These are phyloP conservation scores for Liolophura sinensis DNA, from an alignment of 1,140 invertebrate genomes.

Conservation along the genomic window DNA sequence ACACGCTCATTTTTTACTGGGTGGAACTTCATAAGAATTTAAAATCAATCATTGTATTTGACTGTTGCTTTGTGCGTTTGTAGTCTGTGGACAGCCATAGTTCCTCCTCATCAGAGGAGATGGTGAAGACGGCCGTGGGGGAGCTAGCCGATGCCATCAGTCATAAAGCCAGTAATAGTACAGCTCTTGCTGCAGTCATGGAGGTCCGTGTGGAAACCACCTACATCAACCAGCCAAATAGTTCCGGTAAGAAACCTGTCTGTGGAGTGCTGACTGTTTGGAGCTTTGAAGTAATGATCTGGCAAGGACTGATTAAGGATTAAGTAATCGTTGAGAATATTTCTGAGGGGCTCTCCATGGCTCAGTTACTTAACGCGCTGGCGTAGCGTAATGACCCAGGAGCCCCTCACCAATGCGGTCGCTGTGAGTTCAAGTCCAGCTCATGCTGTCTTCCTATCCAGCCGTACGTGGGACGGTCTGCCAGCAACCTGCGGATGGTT, in stretches of 20 bases:
- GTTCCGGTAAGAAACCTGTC: conserved; percentile 17
- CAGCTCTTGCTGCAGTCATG: conserved; percentile 73
- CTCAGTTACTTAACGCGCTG: too few species aligned
- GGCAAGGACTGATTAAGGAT: background rate
- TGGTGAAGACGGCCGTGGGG: conserved; percentile 34
- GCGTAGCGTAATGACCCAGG: too few species aligned
- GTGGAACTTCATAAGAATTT: background rate
- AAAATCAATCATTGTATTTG: conserved; percentile 26
- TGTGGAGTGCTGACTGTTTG: conserved; percentile 15
- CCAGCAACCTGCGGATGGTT: too few species aligned
- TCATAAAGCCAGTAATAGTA: conserved; percentile 64
- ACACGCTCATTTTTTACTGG: background rate
- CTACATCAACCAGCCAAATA: conserved; percentile 55
- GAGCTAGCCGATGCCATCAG: conserved; percentile 72
- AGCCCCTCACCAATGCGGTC: too few species aligned
- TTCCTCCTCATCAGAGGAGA: conserved; percentile 5
- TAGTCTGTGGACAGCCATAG: conserved; percentile 24
- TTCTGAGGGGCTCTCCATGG: too few species aligned
- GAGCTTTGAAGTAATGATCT: conserved; percentile 27
- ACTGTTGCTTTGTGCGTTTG: conserved; percentile 5
- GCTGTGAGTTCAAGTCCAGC: too few species aligned
- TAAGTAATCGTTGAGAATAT: background rate
- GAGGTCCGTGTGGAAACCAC: conserved; percentile 80
- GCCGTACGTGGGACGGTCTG: too few species aligned
- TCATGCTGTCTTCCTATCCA: too few species aligned